phyloP scores from a whole-genome alignment of 2,888 invertebrate species.

The Griposia aprilina region DNA sequence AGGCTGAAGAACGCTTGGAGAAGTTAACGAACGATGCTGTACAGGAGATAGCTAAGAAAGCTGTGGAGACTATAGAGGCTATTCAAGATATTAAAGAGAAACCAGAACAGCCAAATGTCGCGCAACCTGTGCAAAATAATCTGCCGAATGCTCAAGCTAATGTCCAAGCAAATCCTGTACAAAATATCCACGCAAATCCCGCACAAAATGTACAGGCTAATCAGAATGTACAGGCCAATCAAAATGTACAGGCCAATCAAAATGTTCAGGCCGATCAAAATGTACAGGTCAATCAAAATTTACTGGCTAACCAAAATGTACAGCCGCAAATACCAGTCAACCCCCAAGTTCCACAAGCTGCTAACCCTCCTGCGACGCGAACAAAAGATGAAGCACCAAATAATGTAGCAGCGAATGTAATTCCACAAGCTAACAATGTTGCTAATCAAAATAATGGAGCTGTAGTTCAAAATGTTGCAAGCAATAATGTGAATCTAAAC shows the following conservation, averaged over 20 bases:
- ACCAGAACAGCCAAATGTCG: conserved; percentile 48
- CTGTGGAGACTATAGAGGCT: conserved; percentile 85
- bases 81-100: conserved; percentile 85
- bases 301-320: not conserved
- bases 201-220: conserved; percentile 26
- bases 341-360: conserved; percentile 19
- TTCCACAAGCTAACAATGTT: conserved; percentile 26
- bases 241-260: conserved; percentile 24
- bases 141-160: conserved; percentile 25
- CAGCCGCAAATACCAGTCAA: conserved; percentile 29
- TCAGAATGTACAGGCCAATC: conserved; percentile 23
- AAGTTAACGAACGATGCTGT: conserved; percentile 83
- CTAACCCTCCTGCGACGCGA: conserved; percentile 14
- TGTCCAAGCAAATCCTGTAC: conserved; percentile 16
- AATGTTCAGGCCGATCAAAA: not conserved
- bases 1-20: conserved; percentile 76
- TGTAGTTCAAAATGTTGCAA: conserved; percentile 21
- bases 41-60: conserved; percentile 87
- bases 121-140: conserved; percentile 29
- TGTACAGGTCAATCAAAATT: not conserved
- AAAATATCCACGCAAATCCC: conserved; percentile 18
- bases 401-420: conserved; percentile 21
- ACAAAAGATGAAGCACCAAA: conserved; percentile 44
- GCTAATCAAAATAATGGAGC: conserved; percentile 9
- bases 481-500: conserved; percentile 14